Evolutionary conservation across 2,888 invertebrate species (phyloP), one percentile per base, ranked within the genome.

Genomic region (Coenonympha arcania): DNA sequence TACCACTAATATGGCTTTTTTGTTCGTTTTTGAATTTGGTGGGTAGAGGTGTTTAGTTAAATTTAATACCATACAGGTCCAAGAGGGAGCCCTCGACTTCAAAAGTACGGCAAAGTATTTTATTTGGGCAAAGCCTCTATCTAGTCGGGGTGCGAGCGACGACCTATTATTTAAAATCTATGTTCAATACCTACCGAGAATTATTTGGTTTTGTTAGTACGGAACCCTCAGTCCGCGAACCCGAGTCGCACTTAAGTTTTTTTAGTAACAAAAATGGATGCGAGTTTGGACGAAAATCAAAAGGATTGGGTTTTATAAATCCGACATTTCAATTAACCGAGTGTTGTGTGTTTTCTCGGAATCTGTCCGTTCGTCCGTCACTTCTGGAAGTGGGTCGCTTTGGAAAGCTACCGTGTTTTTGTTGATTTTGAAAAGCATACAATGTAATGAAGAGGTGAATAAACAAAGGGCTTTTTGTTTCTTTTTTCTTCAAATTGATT

Each of bases 301-400:
- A 41, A 41, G 41, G 26, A 24, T 37, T 11, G n/a, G 31, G 31
- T 16, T 39, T 22, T 15, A 15, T 22, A 36, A 30, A 48, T 48
- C 48, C 36, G 48, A 48, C 42, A 19, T 42, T 48, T 48, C 48
- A 48, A 43, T 48, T 48, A 48, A 13, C 34, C 41, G 26, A 41
- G 33, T 37, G 26, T n/a, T 30, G n/a, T 24, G 16, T 28, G 41
- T 30, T 13, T 48, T 36, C 48, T 30, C 18, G 34, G 48, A 48
- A 48, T 18, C n/a, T 18, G 33, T 28, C 26, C 19, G 34, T 41
- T n/a, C 9, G 48, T 48, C 40, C 22, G 45, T 46, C 28, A 28
- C 34, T 33, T 11, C 40, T n/a, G 22, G 9, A 33, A 33, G 47
- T 39, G 40, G 40, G 33, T n/a, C 31, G 24, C 9, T 15, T 31